Evolutionary conservation across 2,797 vertebrate species (phyloP).

Genomic region (Euphonia xanthogaster): DNA sequence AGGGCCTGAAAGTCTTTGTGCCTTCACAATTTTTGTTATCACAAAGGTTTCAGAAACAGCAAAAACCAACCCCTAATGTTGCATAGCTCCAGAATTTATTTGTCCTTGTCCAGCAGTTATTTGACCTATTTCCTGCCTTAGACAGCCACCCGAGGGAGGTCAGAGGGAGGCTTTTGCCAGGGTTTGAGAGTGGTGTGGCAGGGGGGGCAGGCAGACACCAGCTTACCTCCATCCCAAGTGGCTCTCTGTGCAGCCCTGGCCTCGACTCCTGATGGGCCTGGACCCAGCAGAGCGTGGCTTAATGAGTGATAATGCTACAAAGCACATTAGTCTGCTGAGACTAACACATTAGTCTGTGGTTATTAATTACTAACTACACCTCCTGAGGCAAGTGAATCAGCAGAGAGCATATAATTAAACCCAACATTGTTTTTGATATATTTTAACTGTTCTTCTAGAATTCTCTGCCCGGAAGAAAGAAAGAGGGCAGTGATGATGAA

Average conservation of each 20-base stretch:
- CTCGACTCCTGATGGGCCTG: not conserved
- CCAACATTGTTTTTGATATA: not conserved
- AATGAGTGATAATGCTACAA: not conserved
- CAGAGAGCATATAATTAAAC: not conserved
- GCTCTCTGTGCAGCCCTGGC: rapidly evolving
- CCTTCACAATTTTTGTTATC: not conserved
- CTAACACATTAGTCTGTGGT: not conserved
- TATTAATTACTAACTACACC: slow-evolving; percentile 2
- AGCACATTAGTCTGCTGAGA: not conserved
- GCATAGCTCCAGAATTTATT: not conserved
- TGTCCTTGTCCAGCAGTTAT: not conserved
- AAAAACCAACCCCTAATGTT: not conserved
- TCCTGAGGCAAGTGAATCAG: not conserved
- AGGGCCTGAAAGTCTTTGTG: not conserved
- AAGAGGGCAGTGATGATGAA: not conserved
- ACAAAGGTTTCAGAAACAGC: not conserved
- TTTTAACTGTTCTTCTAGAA: slow-evolving; percentile 19
- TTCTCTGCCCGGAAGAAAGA: not conserved
- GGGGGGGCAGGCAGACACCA: not conserved
- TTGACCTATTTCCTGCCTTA: not conserved
- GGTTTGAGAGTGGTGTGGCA: rapidly evolving
- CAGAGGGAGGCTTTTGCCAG: not conserved
- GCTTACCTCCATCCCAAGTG: not conserved
- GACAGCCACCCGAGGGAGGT: not conserved
- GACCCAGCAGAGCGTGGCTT: not conserved